Evolutionary conservation across 2,113 vertebrate species (phyloP).

Genomic region (Cariama cristata): DNA sequence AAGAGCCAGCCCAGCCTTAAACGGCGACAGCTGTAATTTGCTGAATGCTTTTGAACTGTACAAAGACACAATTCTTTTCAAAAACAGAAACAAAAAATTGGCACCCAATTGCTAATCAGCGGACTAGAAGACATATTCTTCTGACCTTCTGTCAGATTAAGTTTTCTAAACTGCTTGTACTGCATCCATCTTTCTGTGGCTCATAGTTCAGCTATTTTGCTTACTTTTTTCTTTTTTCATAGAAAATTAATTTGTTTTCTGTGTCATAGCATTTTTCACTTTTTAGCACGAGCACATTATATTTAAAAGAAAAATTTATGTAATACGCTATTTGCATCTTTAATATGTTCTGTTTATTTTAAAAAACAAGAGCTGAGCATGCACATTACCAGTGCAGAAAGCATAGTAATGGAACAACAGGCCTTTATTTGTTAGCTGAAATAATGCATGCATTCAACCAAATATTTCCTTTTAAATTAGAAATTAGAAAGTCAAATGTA

Average conservation of each 20-base stretch:
- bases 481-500: conserved; percentile 51
- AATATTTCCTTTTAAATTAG: conserved; percentile 32
- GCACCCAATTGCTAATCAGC: not conserved
- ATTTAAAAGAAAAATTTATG: not conserved
- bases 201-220: not conserved
- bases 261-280: not conserved
- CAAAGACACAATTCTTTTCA: not conserved
- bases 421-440: conserved; percentile 38
- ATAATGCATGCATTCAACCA: conserved; percentile 1
- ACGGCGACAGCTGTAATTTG: not conserved
- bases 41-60: not conserved
- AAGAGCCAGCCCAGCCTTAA: too few species aligned
- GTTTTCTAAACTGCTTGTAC: not conserved
- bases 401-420: not conserved
- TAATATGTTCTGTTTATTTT: conserved; percentile 48
- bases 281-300: not conserved
- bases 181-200: not conserved
- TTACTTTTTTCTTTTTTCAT: not conserved
- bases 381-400: conserved; percentile 37
- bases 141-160: not conserved
- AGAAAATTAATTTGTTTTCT: not conserved
- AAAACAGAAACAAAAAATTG: not conserved
- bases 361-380: conserved; percentile 21
- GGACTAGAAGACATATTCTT: not conserved
- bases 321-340: conserved; percentile 26